These are phyloP conservation scores for Cheilosia urbana DNA, from an alignment of 2,888 invertebrate species.

Conservation along the genomic window DNA sequence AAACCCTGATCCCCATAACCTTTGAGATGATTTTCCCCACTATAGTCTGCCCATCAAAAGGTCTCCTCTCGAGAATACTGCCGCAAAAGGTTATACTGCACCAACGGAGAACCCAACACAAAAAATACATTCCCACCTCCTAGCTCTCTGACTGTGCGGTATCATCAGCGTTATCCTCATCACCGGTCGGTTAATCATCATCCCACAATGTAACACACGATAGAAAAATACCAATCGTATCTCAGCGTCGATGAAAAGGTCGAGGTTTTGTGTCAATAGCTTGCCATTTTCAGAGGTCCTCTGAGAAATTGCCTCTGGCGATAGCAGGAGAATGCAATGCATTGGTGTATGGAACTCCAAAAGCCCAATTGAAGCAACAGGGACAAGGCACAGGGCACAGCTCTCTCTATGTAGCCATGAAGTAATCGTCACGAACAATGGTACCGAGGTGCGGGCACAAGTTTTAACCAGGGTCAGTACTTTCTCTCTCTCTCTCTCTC, in stretches of 20 bases:
- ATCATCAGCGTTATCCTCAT: constrained; percentile 54
- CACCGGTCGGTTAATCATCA: constrained; percentile 66
- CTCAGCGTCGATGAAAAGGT: constrained; percentile 55
- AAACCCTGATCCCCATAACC: constrained; percentile 50
- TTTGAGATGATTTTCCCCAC: constrained; percentile 15
- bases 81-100: constrained; percentile 53
- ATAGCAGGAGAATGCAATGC: constrained; percentile 46
- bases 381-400: constrained; percentile 29
- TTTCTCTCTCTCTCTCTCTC: constrained; percentile 2
- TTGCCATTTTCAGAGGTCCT: constrained; percentile 55
- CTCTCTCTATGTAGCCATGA: constrained; percentile 24
- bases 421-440: constrained; percentile 71
- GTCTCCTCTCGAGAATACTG: constrained; percentile 20
- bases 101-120: constrained; percentile 39
- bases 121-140: constrained; percentile 59
- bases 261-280: constrained; percentile 73
- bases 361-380: constrained; percentile 59
- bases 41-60: constrained; percentile 22
- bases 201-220: constrained; percentile 45
- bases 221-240: constrained; percentile 51
- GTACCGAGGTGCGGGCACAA: neutral
- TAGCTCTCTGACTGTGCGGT: constrained; percentile 20
- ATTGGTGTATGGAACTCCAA: constrained; percentile 18
- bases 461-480: constrained; percentile 61
- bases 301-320: constrained; percentile 39